Base-by-base conservation (phyloP, 2,113 vertebrate genomes). In the Chrysemys picta region DNA sequence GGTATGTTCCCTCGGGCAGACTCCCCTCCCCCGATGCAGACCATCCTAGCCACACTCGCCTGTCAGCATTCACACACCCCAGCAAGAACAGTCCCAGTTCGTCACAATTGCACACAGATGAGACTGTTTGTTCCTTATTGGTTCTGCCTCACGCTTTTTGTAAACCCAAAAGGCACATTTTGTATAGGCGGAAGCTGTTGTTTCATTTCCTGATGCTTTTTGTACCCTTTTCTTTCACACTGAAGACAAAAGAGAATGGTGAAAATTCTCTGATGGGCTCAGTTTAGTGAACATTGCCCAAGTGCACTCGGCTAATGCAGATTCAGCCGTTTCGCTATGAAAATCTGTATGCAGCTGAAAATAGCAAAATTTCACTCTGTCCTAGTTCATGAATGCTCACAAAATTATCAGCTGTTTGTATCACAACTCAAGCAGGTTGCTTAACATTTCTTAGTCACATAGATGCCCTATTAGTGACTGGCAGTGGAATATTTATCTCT, bases 401-500 rank as follows among this genome's bases (percentile, higher is more conserved):
- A 53, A 83, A 35, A 4, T 8, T 1, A 89, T 19, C 57, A 42
- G 16, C 0, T 25, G 11, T 35, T 21, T 78, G 38, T 50, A 7
- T 7, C 54, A 24, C 0, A 1, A 57, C 0, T 8, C 10, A 12
- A 72, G 16, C 22, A 8, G 25, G 24, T 53, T 47, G 13, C 72
- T 84, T 83, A 84, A 72, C 59, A n/a, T 25, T 29, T 1, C 31
- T 38, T 11, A 0, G 1, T 5, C 62, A 1, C 80, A 16, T 22
- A 0, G 1, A 4, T 57, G 79, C 13, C 53, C 45, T 25, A 27
- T 10, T 35, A 29, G 56, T 4, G 16, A 31, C 54, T 86, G 53
- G 54, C 0, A 0, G 8, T 25, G 24, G 24, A 57, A 5, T 19
- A 50, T 22, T 0, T 8, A 4, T 5, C 65, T 89, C 62, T 35